phyloP scores from a whole-genome alignment of 2,797 vertebrate species.

The Urocyon cinereoargenteus region DNA sequence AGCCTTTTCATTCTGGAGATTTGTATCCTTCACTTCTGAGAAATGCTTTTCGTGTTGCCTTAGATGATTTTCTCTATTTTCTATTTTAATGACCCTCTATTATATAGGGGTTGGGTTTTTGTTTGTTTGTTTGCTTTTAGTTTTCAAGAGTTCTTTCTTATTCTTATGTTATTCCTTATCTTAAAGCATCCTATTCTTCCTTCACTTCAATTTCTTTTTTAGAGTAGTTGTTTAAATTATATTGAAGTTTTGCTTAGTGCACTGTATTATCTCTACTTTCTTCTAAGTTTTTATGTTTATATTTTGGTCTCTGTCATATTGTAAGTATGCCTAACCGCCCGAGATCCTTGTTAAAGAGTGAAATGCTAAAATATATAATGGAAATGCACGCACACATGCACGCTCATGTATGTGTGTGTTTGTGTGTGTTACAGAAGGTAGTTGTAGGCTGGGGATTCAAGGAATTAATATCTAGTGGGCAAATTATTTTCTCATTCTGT shows the following conservation, averaged over 20 bases:
- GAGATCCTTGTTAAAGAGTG: not conserved
- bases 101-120: not conserved
- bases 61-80: not conserved
- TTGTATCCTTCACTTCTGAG: not conserved
- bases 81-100: not conserved
- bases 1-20: not conserved
- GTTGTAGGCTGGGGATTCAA: not conserved
- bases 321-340: not conserved
- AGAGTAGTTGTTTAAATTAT: not conserved
- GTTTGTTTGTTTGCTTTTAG: not conserved
- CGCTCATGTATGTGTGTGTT: not conserved
- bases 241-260: not conserved
- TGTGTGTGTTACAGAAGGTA: too few species aligned
- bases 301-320: not conserved
- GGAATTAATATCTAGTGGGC: not conserved
- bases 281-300: not conserved
- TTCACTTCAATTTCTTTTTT: not conserved
- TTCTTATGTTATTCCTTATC: not conserved
- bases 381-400: not conserved
- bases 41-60: not conserved
- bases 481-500: not conserved
- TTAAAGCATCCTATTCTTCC: not conserved
- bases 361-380: not conserved
- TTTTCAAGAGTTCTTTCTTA: not conserved
- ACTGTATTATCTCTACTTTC: not conserved